Evolutionary conservation across 2,888 invertebrate species (phyloP).

Genomic region (Creontiades dilutus): DNA sequence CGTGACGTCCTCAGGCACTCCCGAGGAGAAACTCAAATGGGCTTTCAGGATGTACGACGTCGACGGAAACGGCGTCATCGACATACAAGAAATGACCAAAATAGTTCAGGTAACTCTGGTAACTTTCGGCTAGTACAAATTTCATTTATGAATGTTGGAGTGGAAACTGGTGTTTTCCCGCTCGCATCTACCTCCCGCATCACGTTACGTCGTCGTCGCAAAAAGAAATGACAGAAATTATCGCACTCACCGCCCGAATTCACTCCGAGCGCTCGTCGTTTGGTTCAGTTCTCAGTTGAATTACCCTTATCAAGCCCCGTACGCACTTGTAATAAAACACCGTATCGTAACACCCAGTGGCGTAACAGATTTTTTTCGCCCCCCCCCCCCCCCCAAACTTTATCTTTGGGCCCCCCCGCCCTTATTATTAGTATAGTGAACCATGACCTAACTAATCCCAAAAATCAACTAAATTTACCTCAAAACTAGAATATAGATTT

Average conservation of each 20-base stretch:
- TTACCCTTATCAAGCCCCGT: not conserved
- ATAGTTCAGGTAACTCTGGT: constrained; percentile 91
- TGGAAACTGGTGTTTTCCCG: not conserved
- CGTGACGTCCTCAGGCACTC: constrained; percentile 97
- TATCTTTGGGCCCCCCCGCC: no score
- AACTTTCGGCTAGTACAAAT: constrained; percentile 63
- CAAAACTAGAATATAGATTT: no score
- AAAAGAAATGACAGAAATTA: constrained; percentile 11
- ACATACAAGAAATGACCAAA: constrained; percentile 99
- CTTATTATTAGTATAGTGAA: no score
- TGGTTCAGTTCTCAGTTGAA: not conserved
- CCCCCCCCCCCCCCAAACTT: no score
- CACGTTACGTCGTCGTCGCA: constrained; percentile 1
- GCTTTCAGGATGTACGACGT: constrained; percentile 99
- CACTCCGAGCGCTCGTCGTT: constrained; percentile 1
- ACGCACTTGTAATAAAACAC: no score
- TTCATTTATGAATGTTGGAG: constrained; percentile 14
- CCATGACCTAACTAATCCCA: no score
- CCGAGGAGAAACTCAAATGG: constrained; percentile 99
- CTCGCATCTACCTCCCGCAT: not conserved
- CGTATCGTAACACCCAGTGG: no score
- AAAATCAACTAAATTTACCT: no score
- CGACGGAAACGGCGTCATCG: constrained; percentile 98
- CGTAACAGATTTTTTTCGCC: no score
- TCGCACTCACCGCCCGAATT: not conserved